Percentiles rank a stretch among this genome's conserved stretches.
Evolutionary conservation across 2,888 invertebrate species (phyloP).

Genomic region (Liposcelis brunnea): DNA sequence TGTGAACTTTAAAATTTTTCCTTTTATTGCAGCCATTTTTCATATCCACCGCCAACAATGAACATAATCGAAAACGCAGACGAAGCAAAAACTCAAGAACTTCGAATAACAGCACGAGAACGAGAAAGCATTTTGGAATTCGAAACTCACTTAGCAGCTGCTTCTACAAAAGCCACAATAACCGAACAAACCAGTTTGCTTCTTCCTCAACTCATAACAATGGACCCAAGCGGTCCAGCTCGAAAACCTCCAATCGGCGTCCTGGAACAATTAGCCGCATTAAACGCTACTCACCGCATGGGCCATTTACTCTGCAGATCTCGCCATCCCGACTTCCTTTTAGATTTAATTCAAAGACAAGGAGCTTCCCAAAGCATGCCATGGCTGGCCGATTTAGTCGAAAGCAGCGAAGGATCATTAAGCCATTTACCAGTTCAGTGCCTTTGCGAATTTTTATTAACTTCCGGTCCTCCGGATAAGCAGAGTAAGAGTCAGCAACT

Average conservation of each 20-base stretch:
- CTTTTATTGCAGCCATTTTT: conserved; percentile 37
- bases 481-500: conserved; percentile 65
- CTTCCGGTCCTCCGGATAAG: conserved; percentile 41
- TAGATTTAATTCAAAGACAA: conserved; percentile 77
- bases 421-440: conserved; percentile 93
- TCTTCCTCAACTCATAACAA: conserved; percentile 58
- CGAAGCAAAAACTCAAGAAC: conserved; percentile 42
- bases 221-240: conserved; percentile 71
- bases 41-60: conserved; percentile 52
- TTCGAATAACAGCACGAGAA: conserved; percentile 51
- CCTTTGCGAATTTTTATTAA: conserved; percentile 84
- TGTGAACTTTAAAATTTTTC: too few relatives aligned
- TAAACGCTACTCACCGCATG: conserved; percentile 62
- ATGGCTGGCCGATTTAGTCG: conserved; percentile 87
- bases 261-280: conserved; percentile 57
- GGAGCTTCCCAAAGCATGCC: conserved; percentile 89
- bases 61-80: conserved; percentile 37
- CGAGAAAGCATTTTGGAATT: conserved; percentile 69
- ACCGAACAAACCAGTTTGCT: conserved; percentile 78
- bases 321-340: conserved; percentile 76
- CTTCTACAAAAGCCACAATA: conserved; percentile 65
- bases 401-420: conserved; percentile 71
- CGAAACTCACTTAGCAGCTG: conserved; percentile 80
- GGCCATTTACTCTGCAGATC: conserved; percentile 79
- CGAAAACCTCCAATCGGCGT: conserved; percentile 62